These are phyloP conservation scores for Brachymystax lenok DNA, from an alignment of 2,797 vertebrate species.

Conservation along the genomic window DNA sequence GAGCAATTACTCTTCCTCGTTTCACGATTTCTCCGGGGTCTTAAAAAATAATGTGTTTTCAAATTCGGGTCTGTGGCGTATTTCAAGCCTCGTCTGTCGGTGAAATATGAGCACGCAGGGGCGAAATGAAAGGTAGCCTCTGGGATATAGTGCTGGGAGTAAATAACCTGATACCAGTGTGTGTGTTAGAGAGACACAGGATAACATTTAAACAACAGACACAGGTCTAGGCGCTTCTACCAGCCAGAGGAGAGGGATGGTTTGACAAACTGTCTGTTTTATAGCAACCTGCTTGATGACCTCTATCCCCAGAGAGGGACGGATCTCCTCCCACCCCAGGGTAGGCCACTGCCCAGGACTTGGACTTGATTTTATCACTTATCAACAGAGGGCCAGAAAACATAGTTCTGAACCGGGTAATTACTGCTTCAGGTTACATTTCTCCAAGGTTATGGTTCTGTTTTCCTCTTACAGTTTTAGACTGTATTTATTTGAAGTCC, in stretches of 20 bases:
- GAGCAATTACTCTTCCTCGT: slow-evolving; percentile 23
- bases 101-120: background rate
- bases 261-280: background rate
- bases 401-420: background rate
- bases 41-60: slow-evolving; percentile 22
- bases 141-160: background rate
- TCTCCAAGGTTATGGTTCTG: background rate
- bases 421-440: background rate
- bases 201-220: background rate
- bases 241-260: background rate
- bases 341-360: background rate
- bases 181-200: background rate
- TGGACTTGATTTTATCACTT: slow-evolving; percentile 6
- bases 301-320: background rate
- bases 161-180: slow-evolving; percentile 3
- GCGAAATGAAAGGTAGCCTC: background rate
- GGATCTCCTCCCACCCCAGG: too few species aligned
- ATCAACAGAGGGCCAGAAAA: background rate
- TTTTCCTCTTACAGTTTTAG: background rate
- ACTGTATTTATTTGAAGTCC: background rate
- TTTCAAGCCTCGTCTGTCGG: background rate
- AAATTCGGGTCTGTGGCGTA: background rate
- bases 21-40: slow-evolving; percentile 33
- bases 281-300: background rate
- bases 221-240: background rate